phyloP scores from a whole-genome alignment of 2,113 vertebrate species.

The Raja brachyura region DNA sequence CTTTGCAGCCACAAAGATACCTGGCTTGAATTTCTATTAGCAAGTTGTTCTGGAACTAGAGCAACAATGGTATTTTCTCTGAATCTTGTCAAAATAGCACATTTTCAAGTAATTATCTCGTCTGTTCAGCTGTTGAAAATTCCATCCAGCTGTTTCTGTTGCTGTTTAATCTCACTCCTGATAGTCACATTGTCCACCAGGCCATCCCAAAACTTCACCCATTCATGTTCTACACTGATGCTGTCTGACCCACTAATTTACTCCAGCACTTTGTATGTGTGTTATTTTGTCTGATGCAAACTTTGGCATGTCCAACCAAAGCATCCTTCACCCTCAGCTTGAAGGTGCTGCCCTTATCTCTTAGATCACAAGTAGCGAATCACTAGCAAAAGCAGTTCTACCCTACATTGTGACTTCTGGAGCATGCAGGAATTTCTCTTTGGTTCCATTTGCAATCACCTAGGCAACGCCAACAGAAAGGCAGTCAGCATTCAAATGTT shows the following conservation, averaged over 20 bases:
- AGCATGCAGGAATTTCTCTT: not conserved
- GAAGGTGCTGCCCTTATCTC: not conserved
- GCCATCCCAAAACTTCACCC: not conserved
- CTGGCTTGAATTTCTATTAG: slow-evolving; percentile 5
- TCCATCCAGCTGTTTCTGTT: not conserved
- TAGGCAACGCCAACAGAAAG: not conserved
- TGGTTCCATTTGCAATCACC: not conserved
- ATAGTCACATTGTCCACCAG: not conserved
- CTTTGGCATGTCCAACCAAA: not conserved
- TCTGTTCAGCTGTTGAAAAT: not conserved
- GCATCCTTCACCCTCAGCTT: not conserved
- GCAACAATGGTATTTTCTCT: not conserved
- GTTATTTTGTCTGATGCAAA: not conserved
- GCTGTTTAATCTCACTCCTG: not conserved
- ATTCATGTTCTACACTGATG: too few relatives aligned
- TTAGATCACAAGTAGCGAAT: not conserved
- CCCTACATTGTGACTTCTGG: not conserved
- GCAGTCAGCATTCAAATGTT: not conserved
- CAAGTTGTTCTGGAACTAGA: too few relatives aligned
- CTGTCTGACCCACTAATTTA: too few relatives aligned
- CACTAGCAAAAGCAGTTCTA: not conserved
- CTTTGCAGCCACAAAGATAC: not conserved
- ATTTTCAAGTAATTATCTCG: not conserved
- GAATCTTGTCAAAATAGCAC: not conserved
- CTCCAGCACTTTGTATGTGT: too few relatives aligned